phyloP scores from a whole-genome alignment of 1,140 invertebrate species.

The Planococcus citri region DNA sequence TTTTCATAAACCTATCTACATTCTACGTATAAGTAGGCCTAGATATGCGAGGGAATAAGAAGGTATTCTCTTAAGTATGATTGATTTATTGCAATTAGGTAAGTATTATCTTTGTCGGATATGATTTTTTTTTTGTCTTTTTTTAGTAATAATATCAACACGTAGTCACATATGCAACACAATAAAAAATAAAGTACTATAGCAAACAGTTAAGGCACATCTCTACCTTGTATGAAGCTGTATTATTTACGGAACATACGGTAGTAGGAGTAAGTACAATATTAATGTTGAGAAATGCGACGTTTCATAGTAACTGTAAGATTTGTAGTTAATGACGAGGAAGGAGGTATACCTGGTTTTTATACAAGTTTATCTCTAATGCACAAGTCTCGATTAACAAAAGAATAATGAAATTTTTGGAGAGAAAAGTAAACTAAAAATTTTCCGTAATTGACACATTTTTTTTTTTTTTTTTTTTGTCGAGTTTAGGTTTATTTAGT shows the following conservation, averaged over 20 bases:
- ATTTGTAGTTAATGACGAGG: no score
- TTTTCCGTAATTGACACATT: background rate
- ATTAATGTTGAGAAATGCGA: no score
- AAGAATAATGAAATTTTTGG: background rate
- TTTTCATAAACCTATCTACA: no score
- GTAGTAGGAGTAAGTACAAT: background rate
- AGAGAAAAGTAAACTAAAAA: background rate
- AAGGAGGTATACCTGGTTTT: background rate
- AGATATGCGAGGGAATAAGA: no score
- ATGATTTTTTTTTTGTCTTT: no score
- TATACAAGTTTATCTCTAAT: no score
- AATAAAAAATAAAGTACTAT: background rate
- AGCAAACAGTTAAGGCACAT: conserved; percentile 10
- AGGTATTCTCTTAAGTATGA: no score
- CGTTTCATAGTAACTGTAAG: background rate
- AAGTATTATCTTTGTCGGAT: no score
- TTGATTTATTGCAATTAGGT: no score
- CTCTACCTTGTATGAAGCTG: conserved; percentile 11
- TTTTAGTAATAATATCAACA: no score
- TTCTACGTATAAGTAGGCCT: no score
- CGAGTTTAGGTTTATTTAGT: background rate
- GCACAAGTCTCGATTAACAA: background rate
- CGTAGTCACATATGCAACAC: background rate
- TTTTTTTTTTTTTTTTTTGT: no score
- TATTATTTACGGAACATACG: background rate